Evolutionary conservation across 2,888 invertebrate species (phyloP), one percentile per base, ranked within the genome.

Genomic region (Malacosoma neustria): DNA sequence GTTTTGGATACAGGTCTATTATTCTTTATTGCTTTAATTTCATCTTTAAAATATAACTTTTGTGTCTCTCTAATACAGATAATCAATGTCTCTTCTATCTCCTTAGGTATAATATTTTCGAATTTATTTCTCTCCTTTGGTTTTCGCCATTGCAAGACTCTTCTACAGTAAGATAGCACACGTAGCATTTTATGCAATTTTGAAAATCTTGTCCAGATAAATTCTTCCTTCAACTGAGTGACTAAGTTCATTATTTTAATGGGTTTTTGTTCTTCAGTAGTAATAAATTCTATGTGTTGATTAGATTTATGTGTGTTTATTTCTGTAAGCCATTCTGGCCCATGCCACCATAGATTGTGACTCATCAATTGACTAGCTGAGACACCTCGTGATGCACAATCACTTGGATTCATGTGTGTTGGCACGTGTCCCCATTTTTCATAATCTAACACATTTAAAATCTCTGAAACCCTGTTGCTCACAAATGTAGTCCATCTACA

Each of bases 391-490:
- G 40, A 40, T 6, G 37, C 40, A 13, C 22, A 34, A 13, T 40
- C 15, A 7, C 5, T 7, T 4, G 15, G 15, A 7, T 15, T 15
- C 5, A 6, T 36, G 5, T 13, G 33, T 1, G 41, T 30, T 7
- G 30, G 11, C 1, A 38, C 37, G 12, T 39, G 22, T 11, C 14
- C 14, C 39, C 39, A 42, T 11, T 35, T 32, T 13, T 5, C 4
- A 3, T 15, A 6, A 13, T 39, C 34, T 6, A 38, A 6, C 2
- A 32, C 14, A 5, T 13, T 39, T 4, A 36, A 13, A 7, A 42
- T 42, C 30, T 39, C 32, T 5, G 37, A 15, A 5, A 36, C 36
- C 9, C 42, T 35, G n/a, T 39, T 42, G 3, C 34, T 34, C 5
- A 15, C 15, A 1, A 15, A n/a, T n/a, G 2, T 15, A 4, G 4